These are phyloP conservation scores for Gallinago solitaria DNA, from an alignment of 2,797 vertebrate genomes.

Conservation along the genomic window DNA sequence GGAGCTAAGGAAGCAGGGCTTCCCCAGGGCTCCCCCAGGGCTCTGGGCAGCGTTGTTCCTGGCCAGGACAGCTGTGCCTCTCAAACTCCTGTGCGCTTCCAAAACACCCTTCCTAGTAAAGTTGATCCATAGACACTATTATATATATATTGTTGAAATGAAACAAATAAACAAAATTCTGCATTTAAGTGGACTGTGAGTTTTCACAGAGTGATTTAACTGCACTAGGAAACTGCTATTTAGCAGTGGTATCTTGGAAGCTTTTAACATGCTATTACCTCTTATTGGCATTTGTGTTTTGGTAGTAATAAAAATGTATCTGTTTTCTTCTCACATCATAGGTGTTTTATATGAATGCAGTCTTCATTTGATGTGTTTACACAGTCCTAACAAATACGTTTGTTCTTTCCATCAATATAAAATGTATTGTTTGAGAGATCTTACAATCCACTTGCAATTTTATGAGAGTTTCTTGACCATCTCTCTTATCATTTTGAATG, in stretches of 20 bases:
- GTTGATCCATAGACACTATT: not conserved
- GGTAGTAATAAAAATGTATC: not conserved
- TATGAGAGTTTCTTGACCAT: not conserved
- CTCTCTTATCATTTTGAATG: not conserved
- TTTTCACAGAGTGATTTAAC: not conserved
- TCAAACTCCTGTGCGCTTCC: not conserved
- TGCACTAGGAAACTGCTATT: not conserved
- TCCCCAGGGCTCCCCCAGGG: not conserved
- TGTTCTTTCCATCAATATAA: not conserved
- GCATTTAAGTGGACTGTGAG: not conserved
- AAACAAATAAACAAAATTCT: not conserved
- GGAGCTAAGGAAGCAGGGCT: not conserved
- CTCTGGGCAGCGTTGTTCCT: not conserved
- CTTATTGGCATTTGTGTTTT: not conserved
- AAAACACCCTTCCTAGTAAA: not conserved
- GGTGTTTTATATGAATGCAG: not conserved
- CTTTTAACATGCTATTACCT: not conserved
- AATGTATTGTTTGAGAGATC: not conserved
- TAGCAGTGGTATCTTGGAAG: not conserved
- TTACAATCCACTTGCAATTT: not conserved
- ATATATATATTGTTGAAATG: not conserved
- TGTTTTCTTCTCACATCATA: not conserved
- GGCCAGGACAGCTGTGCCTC: not conserved
- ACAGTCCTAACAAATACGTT: not conserved
- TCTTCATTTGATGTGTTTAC: not conserved